Evolutionary conservation across 64 coral and sea anemone genomes (phyloP).

Genomic region (Montipora foliosa): DNA sequence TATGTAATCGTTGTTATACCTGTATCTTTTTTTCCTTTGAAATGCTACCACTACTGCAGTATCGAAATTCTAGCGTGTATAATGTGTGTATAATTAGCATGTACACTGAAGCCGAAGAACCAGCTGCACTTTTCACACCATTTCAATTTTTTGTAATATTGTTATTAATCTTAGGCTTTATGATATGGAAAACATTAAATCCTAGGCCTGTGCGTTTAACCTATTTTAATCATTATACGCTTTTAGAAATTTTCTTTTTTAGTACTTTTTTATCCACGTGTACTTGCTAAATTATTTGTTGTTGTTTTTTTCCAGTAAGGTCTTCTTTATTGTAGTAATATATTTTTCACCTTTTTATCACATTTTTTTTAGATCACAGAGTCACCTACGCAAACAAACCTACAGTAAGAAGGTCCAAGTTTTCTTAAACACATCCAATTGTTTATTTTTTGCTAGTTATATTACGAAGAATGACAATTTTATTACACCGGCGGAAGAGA

Average conservation of each 20-base stretch:
- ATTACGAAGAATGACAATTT: too few species aligned
- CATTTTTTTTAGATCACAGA: too few species aligned
- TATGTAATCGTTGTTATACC: background rate
- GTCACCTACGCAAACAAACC: too few species aligned
- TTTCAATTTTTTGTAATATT: constrained; percentile 5
- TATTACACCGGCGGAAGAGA: too few species aligned
- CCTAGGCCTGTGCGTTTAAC: background rate
- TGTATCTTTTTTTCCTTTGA: constrained; percentile 16
- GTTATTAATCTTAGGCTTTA: constrained; percentile 12
- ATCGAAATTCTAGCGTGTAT: background rate
- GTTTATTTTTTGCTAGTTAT: too few species aligned
- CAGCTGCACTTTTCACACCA: constrained; percentile 2
- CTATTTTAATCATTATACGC: constrained; percentile 8
- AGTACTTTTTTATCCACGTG: background rate
- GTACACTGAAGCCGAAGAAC: background rate
- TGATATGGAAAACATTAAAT: constrained; percentile 8
- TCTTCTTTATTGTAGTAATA: too few species aligned
- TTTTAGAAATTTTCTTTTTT: background rate
- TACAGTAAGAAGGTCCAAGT: too few species aligned
- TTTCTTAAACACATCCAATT: too few species aligned
- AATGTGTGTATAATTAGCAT: constrained; percentile 4
- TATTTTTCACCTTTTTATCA: too few species aligned
- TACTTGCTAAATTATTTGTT: background rate
- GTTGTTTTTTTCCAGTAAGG: too few species aligned
- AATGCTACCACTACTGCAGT: constrained; percentile 5